A percentile compares a stretch with the other conserved stretches of the same genome.
Conservation (phyloP, 2,113 vertebrate genomes). For the Poeciliopsis turrubarensis region DNA sequence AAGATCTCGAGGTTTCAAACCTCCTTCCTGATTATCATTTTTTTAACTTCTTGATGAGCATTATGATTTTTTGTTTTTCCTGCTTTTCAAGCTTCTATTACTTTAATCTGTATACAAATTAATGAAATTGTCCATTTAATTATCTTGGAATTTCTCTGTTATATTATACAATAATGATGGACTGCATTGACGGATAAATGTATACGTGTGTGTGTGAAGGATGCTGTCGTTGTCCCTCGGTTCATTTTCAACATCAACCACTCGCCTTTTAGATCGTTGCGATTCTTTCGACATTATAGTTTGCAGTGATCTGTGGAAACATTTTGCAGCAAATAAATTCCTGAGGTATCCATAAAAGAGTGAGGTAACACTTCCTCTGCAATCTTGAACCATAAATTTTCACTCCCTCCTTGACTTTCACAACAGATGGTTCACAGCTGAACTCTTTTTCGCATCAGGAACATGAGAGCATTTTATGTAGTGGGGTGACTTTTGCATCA, state of each 20-base stretch:
- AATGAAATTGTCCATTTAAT: too few relatives aligned
- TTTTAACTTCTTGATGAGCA: too few relatives aligned
- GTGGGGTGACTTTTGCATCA: conserved; percentile 24
- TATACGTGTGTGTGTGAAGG: not conserved
- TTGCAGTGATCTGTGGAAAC: conserved; percentile 4
- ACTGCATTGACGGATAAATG: too few relatives aligned
- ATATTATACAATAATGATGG: too few relatives aligned
- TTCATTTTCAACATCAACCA: conserved; percentile 3
- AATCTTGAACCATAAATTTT: conserved; percentile 8
- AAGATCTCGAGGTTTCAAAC: too few relatives aligned
- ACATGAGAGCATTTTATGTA: conserved; percentile 3
- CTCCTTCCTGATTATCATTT: too few relatives aligned
- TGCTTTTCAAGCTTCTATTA: too few relatives aligned
- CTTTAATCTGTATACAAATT: too few relatives aligned
- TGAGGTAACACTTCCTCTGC: conserved; percentile 11
- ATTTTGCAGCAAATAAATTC: not conserved
- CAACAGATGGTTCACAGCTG: conserved; percentile 15
- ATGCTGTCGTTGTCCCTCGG: not conserved
- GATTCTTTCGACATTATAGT: not conserved
- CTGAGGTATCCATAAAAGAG: not conserved
- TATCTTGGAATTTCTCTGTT: too few relatives aligned
- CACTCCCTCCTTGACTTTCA: not conserved
- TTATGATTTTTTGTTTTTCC: too few relatives aligned
- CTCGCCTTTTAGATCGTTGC: conserved; percentile 14
- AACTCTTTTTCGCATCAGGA: conserved; percentile 17